A percentile compares a stretch with the other conserved stretches of the same genome.
phyloP scores from a whole-genome alignment of 2,888 invertebrate species.

The Heteromurus nitidus region DNA sequence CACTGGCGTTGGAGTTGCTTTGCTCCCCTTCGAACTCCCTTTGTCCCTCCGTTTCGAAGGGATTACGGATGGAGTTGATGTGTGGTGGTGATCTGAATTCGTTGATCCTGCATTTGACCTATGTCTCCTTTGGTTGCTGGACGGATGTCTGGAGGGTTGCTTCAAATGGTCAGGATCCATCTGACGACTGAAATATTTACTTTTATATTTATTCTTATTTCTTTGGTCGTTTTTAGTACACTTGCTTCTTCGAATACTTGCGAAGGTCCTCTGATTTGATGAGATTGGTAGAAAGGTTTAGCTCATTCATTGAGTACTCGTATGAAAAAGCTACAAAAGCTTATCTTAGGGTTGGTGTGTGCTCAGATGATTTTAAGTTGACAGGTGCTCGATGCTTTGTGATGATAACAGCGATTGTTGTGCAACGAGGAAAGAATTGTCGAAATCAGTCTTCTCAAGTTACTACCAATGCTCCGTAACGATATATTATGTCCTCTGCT shows the following conservation, averaged over 20 bases:
- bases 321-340: too few relatives aligned
- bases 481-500: not conserved
- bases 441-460: conserved; percentile 40
- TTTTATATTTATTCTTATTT: not conserved
- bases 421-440: conserved; percentile 16
- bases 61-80: not conserved
- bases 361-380: not conserved
- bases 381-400: not conserved
- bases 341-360: too few relatives aligned
- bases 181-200: not conserved
- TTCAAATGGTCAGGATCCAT: conserved; percentile 59
- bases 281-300: not conserved
- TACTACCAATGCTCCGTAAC: not conserved
- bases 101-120: conserved; percentile 19
- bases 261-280: not conserved
- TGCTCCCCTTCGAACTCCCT: conserved; percentile 42
- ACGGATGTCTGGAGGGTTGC: conserved; percentile 64
- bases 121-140: conserved; percentile 49
- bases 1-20: too few relatives aligned
- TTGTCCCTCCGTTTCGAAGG: conserved; percentile 26
- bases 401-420: not conserved
- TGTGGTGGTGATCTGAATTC: too few relatives aligned
- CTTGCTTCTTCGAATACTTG: not conserved
- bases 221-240: not conserved
- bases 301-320: too few relatives aligned